Percentiles rank a stretch among this genome's conserved stretches.
Conservation (phyloP, 2,797 vertebrate species). For the Chromobotia macracanthus region DNA sequence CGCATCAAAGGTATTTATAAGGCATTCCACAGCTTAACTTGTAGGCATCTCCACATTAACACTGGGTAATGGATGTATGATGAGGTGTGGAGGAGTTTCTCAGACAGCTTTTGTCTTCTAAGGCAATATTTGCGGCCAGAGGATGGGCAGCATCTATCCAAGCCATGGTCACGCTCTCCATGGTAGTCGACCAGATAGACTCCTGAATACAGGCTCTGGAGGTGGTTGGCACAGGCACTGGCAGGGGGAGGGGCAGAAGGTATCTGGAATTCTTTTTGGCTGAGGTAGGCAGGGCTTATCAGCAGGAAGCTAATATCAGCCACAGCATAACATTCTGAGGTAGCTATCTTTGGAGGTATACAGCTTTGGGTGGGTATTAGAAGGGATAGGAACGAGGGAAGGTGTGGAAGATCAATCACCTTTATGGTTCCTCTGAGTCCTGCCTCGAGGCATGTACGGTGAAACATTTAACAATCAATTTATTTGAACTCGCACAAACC, state of each 20-base stretch:
- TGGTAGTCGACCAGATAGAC: slow-evolving; percentile 64
- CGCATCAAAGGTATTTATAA: slow-evolving; percentile 6
- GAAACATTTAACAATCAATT: slow-evolving; percentile 63
- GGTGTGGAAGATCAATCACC: slow-evolving; percentile 30
- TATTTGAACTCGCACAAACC: slow-evolving; percentile 51
- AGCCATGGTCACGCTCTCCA: slow-evolving; percentile 61
- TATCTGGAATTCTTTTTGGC: slow-evolving; percentile 58
- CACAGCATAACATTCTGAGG: slow-evolving; percentile 73
- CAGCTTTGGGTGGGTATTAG: slow-evolving; percentile 60
- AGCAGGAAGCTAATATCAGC: slow-evolving; percentile 63
- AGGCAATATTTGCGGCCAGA: slow-evolving; percentile 39
- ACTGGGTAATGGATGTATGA: background rate
- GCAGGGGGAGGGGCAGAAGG: slow-evolving; percentile 43
- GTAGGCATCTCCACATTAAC: slow-evolving; percentile 5
- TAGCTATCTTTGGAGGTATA: slow-evolving; percentile 77
- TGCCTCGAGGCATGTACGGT: slow-evolving; percentile 65
- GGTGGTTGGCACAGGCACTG: slow-evolving; percentile 65
- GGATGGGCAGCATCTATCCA: slow-evolving; percentile 37
- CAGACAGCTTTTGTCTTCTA: slow-evolving; percentile 46
- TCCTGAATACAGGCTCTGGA: slow-evolving; percentile 55
- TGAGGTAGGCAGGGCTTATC: slow-evolving; percentile 69
- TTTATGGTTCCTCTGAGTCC: slow-evolving; percentile 59
- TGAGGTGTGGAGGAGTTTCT: background rate
- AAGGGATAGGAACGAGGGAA: slow-evolving; percentile 23
- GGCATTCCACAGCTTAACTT: slow-evolving; percentile 18